Conservation (phyloP, 53 echinoderm and acorn worm species). For the Pentamera pediparva region DNA sequence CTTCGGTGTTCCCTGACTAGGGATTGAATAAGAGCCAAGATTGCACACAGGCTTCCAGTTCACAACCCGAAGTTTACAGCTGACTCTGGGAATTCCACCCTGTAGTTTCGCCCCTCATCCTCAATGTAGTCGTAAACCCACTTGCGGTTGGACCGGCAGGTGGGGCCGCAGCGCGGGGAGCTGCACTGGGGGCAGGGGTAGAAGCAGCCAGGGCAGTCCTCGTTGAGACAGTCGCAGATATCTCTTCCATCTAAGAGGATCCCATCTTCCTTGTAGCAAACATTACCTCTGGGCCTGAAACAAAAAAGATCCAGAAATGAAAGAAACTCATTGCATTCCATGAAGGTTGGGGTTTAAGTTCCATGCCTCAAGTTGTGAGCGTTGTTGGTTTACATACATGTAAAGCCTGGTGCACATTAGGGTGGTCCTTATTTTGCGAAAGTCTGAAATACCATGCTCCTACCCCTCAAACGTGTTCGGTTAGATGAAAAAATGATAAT, state of each 20-base stretch:
- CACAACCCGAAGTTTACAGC: not conserved
- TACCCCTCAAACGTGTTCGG: no score
- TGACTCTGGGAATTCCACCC: slow-evolving; percentile 54
- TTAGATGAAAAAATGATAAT: no score
- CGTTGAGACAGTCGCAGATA: slow-evolving; percentile 79
- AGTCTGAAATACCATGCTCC: no score
- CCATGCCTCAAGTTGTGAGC: no score
- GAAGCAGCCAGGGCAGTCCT: slow-evolving; percentile 78
- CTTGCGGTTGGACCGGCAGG: slow-evolving; percentile 84
- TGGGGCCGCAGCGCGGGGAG: slow-evolving; percentile 80
- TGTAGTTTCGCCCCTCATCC: slow-evolving; percentile 56
- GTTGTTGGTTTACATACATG: not conserved
- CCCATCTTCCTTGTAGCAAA: slow-evolving; percentile 73
- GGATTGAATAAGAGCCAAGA: no score
- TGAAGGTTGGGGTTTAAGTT: no score
- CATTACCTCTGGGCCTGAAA: slow-evolving; percentile 18
- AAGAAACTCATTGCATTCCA: no score
- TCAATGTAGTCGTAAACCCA: slow-evolving; percentile 94
- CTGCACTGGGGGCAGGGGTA: slow-evolving; percentile 81
- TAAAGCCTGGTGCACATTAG: not conserved
- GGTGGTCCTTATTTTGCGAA: no score
- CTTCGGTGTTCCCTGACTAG: no score
- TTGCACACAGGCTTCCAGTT: not conserved
- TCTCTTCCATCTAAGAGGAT: slow-evolving; percentile 51
- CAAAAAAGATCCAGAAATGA: not conserved